Base-by-base conservation (phyloP, 1,140 invertebrate species). In the Campoletis sonorensis region DNA sequence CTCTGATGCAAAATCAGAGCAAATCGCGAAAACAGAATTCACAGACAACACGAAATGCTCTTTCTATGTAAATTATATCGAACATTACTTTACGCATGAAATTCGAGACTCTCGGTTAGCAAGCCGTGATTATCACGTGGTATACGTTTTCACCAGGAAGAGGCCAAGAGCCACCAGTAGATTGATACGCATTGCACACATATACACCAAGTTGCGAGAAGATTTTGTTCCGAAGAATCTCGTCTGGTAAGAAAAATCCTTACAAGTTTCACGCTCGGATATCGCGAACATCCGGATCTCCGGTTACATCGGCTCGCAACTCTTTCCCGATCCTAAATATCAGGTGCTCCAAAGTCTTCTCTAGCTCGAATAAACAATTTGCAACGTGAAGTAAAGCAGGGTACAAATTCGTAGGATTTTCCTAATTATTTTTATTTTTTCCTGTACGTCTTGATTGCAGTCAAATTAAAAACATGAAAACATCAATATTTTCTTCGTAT, bases 201-300 rank as follows among this genome's bases (percentile, higher is more conserved):
- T 33, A 40, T 40, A 54, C 21, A 64, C 27, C 26, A 1, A 73
- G 27, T 13, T 64, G n/a, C 23, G 21, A 1, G 61, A 64, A 45
- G 61, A 23, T 64, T 64, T 49, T 54, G 13, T 78, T 67, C 58
- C 76, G 37, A 78, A 67, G 76, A 78, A 67, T 58, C 76, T 78
- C 30, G 76, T 78, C 21, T 58, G 58, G 37, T n/a, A 78, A 16
- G 61, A 78, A 78, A 77, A 78, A 78, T 78, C 61, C 76, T 78
- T 78, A 78, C 61, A 78, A 78, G 76, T 78, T 78, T 78, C 61
- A 78, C 76, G 76, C 76, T 78, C 76, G 76, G 76, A 78, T 78
- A 67, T 78, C 76, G 67, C 67, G 76, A 78, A 78, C 76, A 67
- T 78, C 76, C 76, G 76, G 76, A 78, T 78, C 76, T 78, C 76